Conservation (phyloP, 2,888 invertebrate species). For the Cordilura impudica region DNA sequence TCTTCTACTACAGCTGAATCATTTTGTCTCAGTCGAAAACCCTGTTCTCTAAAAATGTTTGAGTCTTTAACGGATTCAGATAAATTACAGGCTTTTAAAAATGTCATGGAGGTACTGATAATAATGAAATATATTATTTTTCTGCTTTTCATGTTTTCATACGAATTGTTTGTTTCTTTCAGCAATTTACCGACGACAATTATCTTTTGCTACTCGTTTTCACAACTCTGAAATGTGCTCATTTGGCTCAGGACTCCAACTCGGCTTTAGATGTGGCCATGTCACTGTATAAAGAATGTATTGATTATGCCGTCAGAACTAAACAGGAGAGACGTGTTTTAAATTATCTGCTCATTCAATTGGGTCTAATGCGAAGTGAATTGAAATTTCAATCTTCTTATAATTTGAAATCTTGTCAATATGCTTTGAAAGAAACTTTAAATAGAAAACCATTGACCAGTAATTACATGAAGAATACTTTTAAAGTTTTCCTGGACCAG, state of each 20-base stretch:
- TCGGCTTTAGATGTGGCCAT: constrained; percentile 74
- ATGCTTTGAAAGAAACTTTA: constrained; percentile 73
- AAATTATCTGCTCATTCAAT: constrained; percentile 75
- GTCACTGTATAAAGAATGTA: constrained; percentile 72
- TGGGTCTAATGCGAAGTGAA: constrained; percentile 75
- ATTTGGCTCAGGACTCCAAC: constrained; percentile 71
- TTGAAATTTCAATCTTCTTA: constrained; percentile 73
- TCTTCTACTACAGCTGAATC: constrained; percentile 68
- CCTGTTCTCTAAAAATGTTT: constrained; percentile 73
- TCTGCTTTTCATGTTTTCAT: not conserved
- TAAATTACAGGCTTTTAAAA: constrained; percentile 72
- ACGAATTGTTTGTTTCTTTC: constrained; percentile 3
- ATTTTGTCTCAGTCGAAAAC: constrained; percentile 73
- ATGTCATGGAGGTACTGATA: constrained; percentile 70
- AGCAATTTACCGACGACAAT: constrained; percentile 74
- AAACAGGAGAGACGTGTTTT: constrained; percentile 74
- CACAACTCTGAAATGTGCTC: constrained; percentile 76
- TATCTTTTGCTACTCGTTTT: constrained; percentile 75
- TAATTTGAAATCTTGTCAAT: constrained; percentile 74
- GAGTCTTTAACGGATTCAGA: constrained; percentile 70
- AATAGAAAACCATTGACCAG: constrained; percentile 70
- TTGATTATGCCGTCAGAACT: constrained; percentile 74
- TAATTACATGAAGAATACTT: constrained; percentile 72
- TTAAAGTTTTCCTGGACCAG: constrained; percentile 72
- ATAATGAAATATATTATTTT: too few relatives aligned